Evolutionary conservation across 2,888 invertebrate species (phyloP).

Genomic region (Eupithecia tripunctaria): DNA sequence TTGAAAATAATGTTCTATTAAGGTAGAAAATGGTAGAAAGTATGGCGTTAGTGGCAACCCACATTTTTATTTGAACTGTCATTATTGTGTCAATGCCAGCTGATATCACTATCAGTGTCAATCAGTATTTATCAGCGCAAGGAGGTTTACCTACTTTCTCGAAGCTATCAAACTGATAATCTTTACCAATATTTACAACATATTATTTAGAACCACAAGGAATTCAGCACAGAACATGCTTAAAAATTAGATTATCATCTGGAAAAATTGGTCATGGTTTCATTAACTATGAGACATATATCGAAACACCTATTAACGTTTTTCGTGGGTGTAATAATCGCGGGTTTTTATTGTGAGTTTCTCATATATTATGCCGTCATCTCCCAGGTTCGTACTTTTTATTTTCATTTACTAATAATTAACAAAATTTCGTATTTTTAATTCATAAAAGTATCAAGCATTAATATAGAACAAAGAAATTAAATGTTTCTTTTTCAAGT

Average conservation of each 20-base stretch:
- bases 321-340: constrained; percentile 59
- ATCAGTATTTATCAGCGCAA: background rate
- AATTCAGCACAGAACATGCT: background rate
- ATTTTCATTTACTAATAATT: constrained; percentile 14
- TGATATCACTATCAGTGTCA: background rate
- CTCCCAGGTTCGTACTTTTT: constrained; percentile 60
- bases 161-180: background rate
- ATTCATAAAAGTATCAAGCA: background rate
- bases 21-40: constrained; percentile 8
- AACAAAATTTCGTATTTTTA: background rate
- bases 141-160: background rate
- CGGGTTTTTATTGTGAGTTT: constrained; percentile 68
- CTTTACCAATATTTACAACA: constrained; percentile 3
- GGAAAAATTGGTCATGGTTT: constrained; percentile 6
- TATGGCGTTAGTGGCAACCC: background rate
- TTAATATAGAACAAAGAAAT: background rate
- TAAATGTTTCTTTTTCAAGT: background rate
- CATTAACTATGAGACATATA: constrained; percentile 58
- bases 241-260: background rate
- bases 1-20: background rate
- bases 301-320: constrained; percentile 61
- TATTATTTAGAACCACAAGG: background rate
- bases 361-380: constrained; percentile 70
- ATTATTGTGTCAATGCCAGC: background rate
- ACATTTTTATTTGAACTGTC: background rate